Percentiles rank a stretch among this genome's conserved stretches.
These are phyloP conservation scores for Temnothorax curvispinosus DNA, from an alignment of 1,140 invertebrate genomes.

Conservation along the genomic window DNA sequence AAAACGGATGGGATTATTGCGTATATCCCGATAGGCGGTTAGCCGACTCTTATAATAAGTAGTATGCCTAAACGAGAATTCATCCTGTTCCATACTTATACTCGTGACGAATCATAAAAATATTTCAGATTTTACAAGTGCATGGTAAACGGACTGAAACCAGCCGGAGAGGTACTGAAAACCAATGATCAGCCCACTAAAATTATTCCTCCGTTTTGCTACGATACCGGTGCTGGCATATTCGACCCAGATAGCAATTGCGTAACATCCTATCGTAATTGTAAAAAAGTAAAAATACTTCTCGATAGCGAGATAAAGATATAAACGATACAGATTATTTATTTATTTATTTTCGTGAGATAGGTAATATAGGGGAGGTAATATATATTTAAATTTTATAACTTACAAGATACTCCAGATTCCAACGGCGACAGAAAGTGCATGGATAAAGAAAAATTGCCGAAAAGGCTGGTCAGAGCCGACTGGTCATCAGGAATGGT, in stretches of 20 bases:
- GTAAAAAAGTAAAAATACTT: slow-evolving; percentile 67
- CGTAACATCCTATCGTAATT: slow-evolving; percentile 78
- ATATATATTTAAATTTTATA: not conserved
- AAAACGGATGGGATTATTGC: slow-evolving; percentile 83
- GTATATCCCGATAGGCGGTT: slow-evolving; percentile 85
- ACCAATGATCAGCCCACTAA: slow-evolving; percentile 81
- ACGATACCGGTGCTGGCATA: slow-evolving; percentile 85
- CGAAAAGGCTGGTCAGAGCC: slow-evolving; percentile 82
- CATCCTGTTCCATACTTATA: too few relatives aligned
- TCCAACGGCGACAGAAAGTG: slow-evolving; percentile 80
- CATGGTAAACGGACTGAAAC: slow-evolving; percentile 79
- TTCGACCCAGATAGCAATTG: slow-evolving; percentile 83
- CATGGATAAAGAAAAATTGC: slow-evolving; percentile 87
- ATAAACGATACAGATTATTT: not conserved
- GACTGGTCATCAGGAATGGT: slow-evolving; percentile 83
- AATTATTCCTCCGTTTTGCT: slow-evolving; percentile 82
- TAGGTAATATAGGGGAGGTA: not conserved
- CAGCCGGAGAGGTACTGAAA: slow-evolving; percentile 81
- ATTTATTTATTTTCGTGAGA: not conserved
- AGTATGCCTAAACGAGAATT: not conserved
- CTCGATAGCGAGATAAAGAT: not conserved
- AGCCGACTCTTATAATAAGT: not conserved
- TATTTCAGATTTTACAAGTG: slow-evolving; percentile 63
- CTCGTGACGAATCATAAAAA: not conserved
- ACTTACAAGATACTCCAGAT: slow-evolving; percentile 70